Conservation (phyloP, 2,888 invertebrate species). For the Phoenoteleia sp. region DNA sequence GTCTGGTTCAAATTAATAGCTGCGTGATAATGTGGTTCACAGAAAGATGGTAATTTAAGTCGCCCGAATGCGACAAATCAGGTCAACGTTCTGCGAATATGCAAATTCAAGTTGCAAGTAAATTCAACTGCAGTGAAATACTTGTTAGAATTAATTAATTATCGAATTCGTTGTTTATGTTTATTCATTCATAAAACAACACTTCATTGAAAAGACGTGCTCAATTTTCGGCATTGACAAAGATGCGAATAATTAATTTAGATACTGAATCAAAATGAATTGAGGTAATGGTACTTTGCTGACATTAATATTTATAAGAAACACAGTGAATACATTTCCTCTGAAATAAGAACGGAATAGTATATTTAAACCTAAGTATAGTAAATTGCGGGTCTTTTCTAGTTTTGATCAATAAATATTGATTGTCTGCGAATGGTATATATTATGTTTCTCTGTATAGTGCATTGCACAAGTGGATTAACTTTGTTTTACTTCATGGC, state of each 20-base stretch:
- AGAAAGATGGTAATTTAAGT: conserved; percentile 23
- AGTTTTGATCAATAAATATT: conserved; percentile 61
- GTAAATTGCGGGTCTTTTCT: neutral
- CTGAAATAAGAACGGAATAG: neutral
- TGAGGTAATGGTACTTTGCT: neutral
- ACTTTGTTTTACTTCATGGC: neutral
- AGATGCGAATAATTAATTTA: too few relatives aligned
- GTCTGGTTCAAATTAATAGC: too few relatives aligned
- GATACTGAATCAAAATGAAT: too few relatives aligned
- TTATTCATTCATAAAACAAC: too few relatives aligned
- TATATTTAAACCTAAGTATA: conserved; percentile 12
- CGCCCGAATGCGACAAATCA: conserved; percentile 11
- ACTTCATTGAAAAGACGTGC: too few relatives aligned
- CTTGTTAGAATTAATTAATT: too few relatives aligned
- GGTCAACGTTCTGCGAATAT: conserved; percentile 36
- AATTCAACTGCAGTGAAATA: too few relatives aligned
- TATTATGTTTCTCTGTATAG: conserved; percentile 29
- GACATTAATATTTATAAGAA: too few relatives aligned
- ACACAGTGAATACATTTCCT: too few relatives aligned
- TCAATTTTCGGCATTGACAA: conserved; percentile 1
- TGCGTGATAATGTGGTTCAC: conserved; percentile 20
- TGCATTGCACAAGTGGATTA: neutral
- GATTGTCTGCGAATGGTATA: conserved; percentile 33
- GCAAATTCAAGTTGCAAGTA: conserved; percentile 19
- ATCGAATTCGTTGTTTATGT: too few relatives aligned